phyloP scores from a whole-genome alignment of 2,797 vertebrate genomes.

The Mionectes olivaceus region DNA sequence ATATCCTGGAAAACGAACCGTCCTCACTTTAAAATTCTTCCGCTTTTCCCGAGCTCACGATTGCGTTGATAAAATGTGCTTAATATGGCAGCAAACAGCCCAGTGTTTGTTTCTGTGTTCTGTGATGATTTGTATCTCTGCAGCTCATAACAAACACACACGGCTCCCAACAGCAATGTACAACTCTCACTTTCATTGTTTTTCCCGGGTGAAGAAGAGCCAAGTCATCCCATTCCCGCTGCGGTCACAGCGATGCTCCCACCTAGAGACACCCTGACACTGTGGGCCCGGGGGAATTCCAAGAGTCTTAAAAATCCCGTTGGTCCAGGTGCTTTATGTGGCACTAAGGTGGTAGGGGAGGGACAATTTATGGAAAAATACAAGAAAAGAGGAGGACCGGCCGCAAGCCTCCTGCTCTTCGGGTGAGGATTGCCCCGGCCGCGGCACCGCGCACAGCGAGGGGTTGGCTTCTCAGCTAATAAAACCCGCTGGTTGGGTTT shows the following conservation, averaged over 20 bases:
- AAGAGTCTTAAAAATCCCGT: rapidly evolving
- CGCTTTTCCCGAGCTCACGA: neutral
- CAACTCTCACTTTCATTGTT: neutral
- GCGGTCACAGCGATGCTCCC: rapidly evolving
- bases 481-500: conserved; percentile 15
- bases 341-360: neutral
- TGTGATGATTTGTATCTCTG: neutral
- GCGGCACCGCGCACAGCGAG: neutral
- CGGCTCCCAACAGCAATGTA: rapidly evolving
- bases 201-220: neutral
- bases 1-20: neutral
- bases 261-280: neutral
- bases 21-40: neutral
- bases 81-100: neutral
- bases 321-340: rapidly evolving
- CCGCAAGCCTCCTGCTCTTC: neutral
- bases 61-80: rapidly evolving
- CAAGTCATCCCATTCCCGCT: neutral
- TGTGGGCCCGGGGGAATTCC: rapidly evolving
- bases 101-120: neutral
- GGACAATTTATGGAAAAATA: neutral
- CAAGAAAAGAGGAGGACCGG: neutral
- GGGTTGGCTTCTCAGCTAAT: conserved; percentile 33
- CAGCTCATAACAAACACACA: neutral
- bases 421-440: neutral